A percentile compares a stretch with the other conserved stretches of the same genome.
These are phyloP conservation scores for Percopsis transmontana DNA, from an alignment of 2,113 vertebrate genomes.

Conservation along the genomic window DNA sequence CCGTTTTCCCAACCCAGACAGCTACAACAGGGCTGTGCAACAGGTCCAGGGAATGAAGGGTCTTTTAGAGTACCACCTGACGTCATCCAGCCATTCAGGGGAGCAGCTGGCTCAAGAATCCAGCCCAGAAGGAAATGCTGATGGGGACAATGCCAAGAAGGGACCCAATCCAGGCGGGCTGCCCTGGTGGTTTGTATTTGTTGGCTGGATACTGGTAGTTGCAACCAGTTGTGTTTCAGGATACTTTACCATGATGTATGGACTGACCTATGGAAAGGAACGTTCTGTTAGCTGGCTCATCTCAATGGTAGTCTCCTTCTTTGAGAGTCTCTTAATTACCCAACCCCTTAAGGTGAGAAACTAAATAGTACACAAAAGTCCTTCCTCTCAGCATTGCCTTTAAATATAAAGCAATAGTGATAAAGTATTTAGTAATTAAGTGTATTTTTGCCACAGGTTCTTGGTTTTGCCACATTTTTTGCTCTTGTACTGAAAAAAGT, in stretches of 20 bases:
- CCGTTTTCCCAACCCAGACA: slow-evolving; percentile 78
- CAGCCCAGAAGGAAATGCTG: slow-evolving; percentile 55
- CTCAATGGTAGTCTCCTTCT: slow-evolving; percentile 90
- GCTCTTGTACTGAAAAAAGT: slow-evolving; percentile 89
- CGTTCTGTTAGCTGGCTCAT: slow-evolving; percentile 93
- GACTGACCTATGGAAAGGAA: slow-evolving; percentile 87
- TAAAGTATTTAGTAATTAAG: background rate
- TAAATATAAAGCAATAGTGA: background rate
- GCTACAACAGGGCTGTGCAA: slow-evolving; percentile 79
- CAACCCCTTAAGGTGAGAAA: slow-evolving; percentile 90
- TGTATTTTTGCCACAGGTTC: slow-evolving; percentile 78
- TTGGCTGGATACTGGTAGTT: slow-evolving; percentile 88
- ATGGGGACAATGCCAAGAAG: slow-evolving; percentile 48
- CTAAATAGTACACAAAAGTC: background rate
- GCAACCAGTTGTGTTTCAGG: slow-evolving; percentile 84
- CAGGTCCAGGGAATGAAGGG: slow-evolving; percentile 87
- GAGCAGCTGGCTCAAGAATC: slow-evolving; percentile 55
- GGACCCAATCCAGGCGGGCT: slow-evolving; percentile 75
- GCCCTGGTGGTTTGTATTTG: slow-evolving; percentile 92
- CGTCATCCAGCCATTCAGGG: slow-evolving; percentile 48
- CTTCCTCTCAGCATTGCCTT: background rate
- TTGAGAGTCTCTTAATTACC: slow-evolving; percentile 93
- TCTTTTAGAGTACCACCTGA: slow-evolving; percentile 72
- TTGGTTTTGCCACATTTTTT: slow-evolving; percentile 96
- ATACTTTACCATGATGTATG: slow-evolving; percentile 94